Evolutionary conservation across 2,113 vertebrate species (phyloP).

Genomic region (Poecile atricapillus): DNA sequence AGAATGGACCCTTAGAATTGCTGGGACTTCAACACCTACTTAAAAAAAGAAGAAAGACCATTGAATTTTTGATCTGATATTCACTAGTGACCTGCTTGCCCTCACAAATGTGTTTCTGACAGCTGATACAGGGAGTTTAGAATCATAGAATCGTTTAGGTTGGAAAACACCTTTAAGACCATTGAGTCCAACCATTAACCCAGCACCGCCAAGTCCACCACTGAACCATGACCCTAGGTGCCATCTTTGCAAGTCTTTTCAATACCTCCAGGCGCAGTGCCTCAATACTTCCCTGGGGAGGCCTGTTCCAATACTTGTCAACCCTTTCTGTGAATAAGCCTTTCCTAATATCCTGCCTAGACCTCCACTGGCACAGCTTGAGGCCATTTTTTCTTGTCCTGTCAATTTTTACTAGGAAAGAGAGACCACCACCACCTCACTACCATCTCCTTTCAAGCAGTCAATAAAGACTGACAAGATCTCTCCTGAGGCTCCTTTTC

Average conservation of each 20-base stretch:
- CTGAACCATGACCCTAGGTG: fast-evolving
- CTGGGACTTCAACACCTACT: background rate
- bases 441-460: background rate
- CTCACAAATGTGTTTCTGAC: background rate
- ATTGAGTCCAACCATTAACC: background rate
- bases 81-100: background rate
- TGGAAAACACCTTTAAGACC: background rate
- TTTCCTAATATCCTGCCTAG: background rate
- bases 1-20: background rate
- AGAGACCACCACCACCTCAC: background rate
- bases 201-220: background rate
- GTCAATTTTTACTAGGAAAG: background rate
- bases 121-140: background rate
- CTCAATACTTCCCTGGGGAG: background rate
- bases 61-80: background rate
- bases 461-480: fast-evolving
- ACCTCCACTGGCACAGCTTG: background rate
- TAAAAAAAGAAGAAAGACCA: background rate
- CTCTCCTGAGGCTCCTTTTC: background rate
- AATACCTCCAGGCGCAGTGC: fast-evolving
- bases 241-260: background rate
- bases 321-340: background rate
- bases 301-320: background rate
- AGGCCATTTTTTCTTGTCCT: background rate
- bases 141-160: background rate